Evolutionary conservation across 2,113 vertebrate species (phyloP), one percentile per base, ranked within the genome.

Genomic region (Mystacornis crossleyi): DNA sequence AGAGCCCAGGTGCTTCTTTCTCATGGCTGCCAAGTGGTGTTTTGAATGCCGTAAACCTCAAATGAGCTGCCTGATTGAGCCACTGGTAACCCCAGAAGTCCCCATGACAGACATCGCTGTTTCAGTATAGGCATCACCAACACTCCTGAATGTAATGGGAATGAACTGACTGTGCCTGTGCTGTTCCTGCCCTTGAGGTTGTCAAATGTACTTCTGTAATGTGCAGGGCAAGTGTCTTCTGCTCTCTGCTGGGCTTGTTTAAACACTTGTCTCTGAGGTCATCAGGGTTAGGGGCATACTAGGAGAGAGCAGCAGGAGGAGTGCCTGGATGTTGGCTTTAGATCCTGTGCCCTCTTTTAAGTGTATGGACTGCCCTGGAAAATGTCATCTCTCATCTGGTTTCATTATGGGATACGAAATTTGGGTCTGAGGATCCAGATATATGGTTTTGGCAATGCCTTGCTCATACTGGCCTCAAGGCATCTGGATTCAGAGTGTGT

Each of bases 51-150:
- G n/a, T 12, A 72, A 82, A 40, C 33, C 33, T 79, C 45, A 12
- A 5, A 23, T 8, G 24, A 33, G 51, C 48, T 90, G 45, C 65
- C 40, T 45, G 57, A 31, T 7, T 5, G 70, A 80, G 81, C 40
- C 47, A 10, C 24, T n/a, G n/a, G 62, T 58, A 48, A 14, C 33
- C 18, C 26, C 69, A 57, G 43, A 38, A 50, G 42, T 72, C 38
- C 42, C 2, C 3, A 2, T 10, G 57, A 54, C 64, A 66, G 19
- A 21, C 38, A 50, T 31, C 0, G 0, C 19, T 4, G 1, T 58
- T 71, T 79, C 66, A 47, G 51, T 26, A 23, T 28, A 9, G 57
- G 73, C 34, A n/a, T n/a, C 25, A 9, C 6, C 3, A n/a, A 2
- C 10, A 38, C 26, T 47, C 17, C 5, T 33, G 10, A 75, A 28